Evolutionary conservation across 2,888 invertebrate species (phyloP), one percentile per base, ranked within the genome.

Genomic region (Phytoseiulus persimilis): DNA sequence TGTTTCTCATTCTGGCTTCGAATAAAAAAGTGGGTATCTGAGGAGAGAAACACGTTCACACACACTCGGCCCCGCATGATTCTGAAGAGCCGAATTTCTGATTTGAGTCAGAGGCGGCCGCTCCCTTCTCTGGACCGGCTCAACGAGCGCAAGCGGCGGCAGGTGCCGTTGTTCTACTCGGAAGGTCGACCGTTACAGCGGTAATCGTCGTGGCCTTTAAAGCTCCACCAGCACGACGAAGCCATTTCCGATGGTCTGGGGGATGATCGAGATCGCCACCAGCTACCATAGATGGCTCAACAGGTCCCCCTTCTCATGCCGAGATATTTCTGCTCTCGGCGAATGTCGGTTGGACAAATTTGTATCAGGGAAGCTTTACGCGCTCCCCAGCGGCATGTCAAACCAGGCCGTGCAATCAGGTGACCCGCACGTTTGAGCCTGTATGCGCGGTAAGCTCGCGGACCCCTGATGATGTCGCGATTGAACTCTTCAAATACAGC

Each of bases 181-280:
- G 28, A 65, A 18, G 65, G 65, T 65, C 65, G 65, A 65, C 65
- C 65, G 65, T 65, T 65, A 65, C 65, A 65, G 18, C 65, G 65
- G 65, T 65, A 65, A 65, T 65, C 65, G 65, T 65, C 65, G 65
- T 65, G 65, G 65, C 65, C 65, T 65, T 65, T 65, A 65, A 65
- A 65, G 1, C 14, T 65, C 65, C 65, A 65, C 65, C 65, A 23
- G 65, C 65, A 65, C 18, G 65, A 23, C 18, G 9, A 23, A 65
- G 65, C 65, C 28, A 18, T 65, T 65, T 65, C 28, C 65, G 14
- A 65, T 65, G 65, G 11, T 28, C 11, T 23, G 28, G 18, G 2
- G 18, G 28, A 65, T 65, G 28, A 2, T 2, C 23, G 65, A 28
- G 65, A 65, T 65, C 9, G 65, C 65, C 18, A 23, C 65, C 18